phyloP scores from a whole-genome alignment of 2,797 vertebrate genomes.

The Coilia nasus region DNA sequence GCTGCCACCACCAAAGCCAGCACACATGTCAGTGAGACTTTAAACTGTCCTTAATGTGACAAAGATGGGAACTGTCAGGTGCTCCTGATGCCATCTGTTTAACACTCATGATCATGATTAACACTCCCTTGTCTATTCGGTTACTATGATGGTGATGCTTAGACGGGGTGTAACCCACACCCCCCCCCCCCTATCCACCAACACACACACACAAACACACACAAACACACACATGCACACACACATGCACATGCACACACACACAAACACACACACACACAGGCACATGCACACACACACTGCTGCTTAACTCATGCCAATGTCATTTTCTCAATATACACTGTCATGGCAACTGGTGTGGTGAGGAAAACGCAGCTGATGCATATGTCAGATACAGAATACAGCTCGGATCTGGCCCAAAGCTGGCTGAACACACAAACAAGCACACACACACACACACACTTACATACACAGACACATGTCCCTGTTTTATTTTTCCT shows the following conservation, averaged over 20 bases:
- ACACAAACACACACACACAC: background rate
- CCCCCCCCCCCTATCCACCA: no score
- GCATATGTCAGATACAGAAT: no score
- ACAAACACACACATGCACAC: background rate
- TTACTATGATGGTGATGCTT: background rate
- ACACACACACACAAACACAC: background rate
- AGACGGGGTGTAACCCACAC: background rate
- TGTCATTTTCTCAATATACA: no score
- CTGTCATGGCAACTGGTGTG: no score
- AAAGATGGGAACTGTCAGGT: background rate
- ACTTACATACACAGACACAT: constrained; percentile 34
- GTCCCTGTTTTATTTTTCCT: background rate
- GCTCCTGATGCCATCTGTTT: background rate
- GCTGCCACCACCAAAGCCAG: background rate
- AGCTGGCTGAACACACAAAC: no score
- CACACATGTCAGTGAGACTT: background rate
- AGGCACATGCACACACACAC: constrained; percentile 40
- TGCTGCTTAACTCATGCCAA: no score
- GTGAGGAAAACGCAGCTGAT: no score
- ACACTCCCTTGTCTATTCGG: background rate
- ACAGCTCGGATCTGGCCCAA: no score
- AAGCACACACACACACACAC: constrained; percentile 20
- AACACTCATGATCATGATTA: background rate
- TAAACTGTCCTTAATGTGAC: background rate
- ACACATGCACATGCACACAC: background rate